Evolutionary conservation across 1,140 invertebrate species (phyloP).

Genomic region (Trachymyrmex septentrionalis): DNA sequence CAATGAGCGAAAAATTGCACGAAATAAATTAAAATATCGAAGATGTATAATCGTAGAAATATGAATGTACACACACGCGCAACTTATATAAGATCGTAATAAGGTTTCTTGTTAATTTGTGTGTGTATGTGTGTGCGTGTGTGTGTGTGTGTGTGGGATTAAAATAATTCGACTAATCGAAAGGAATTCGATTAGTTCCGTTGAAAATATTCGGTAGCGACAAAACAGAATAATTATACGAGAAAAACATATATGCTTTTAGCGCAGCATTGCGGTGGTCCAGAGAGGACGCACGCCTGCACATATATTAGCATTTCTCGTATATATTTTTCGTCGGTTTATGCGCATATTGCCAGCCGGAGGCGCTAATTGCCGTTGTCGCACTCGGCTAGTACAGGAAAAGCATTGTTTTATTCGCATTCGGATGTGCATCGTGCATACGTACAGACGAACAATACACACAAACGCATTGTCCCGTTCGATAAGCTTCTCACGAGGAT

Average conservation of each 20-base stretch:
- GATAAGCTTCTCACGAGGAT: conserved; percentile 68
- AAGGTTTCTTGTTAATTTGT: neutral
- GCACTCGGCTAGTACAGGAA: conserved; percentile 38
- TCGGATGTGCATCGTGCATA: conserved; percentile 8
- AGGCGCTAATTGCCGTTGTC: conserved; percentile 64
- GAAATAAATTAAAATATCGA: neutral
- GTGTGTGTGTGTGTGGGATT: too few species aligned
- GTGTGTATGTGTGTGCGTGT: too few species aligned
- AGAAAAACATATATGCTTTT: conserved; percentile 21
- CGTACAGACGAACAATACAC: conserved; percentile 9
- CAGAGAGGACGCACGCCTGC: neutral
- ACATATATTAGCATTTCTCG: conserved; percentile 53
- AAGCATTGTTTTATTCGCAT: conserved; percentile 40
- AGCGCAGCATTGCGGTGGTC: neutral
- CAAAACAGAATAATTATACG: neutral
- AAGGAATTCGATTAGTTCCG: neutral
- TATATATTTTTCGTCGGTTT: conserved; percentile 20
- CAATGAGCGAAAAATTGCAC: neutral
- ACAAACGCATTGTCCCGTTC: conserved; percentile 8
- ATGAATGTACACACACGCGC: neutral
- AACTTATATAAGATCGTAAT: neutral
- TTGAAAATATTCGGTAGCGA: neutral
- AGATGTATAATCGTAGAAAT: neutral
- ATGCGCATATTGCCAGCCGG: conserved; percentile 24
- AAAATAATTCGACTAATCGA: neutral